These are phyloP conservation scores for Leuctra nigra DNA, from an alignment of 2,888 invertebrate species.

Conservation along the genomic window DNA sequence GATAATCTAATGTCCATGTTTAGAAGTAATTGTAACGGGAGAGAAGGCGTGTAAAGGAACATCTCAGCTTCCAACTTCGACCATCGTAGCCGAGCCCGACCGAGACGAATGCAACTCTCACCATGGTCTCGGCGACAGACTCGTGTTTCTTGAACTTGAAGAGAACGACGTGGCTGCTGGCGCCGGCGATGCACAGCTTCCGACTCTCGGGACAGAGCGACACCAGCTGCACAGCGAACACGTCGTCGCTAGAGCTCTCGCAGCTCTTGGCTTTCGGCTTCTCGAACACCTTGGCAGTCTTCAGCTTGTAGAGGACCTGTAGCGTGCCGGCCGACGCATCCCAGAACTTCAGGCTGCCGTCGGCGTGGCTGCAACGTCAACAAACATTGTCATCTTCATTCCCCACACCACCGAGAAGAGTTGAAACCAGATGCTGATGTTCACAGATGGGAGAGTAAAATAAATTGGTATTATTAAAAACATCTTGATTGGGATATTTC, in stretches of 20 bases:
- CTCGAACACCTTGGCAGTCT: slow-evolving; percentile 90
- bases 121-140: slow-evolving; percentile 71
- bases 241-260: slow-evolving; percentile 69
- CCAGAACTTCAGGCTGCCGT: slow-evolving; percentile 99
- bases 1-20: no score
- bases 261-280: slow-evolving; percentile 58
- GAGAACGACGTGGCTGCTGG: slow-evolving; percentile 87
- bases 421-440: no score
- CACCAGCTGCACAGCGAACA: slow-evolving; percentile 83
- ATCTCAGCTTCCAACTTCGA: no score
- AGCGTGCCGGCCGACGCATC: slow-evolving; percentile 94
- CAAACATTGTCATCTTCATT: no score
- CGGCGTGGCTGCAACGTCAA: slow-evolving; percentile 87
- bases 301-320: slow-evolving; percentile 95
- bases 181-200: slow-evolving; percentile 81
- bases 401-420: no score
- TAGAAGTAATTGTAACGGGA: no score
- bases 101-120: no score
- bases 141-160: slow-evolving; percentile 95
- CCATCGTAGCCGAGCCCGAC: no score
- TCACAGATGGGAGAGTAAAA: no score
- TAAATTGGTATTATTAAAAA: no score
- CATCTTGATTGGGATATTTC: no score
- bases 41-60: no score
- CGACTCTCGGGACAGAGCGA: slow-evolving; percentile 92